Percentiles rank a stretch among this genome's conserved stretches.
Evolutionary conservation across 1,140 invertebrate genomes (phyloP).

Genomic region (Riptortus pedestris): DNA sequence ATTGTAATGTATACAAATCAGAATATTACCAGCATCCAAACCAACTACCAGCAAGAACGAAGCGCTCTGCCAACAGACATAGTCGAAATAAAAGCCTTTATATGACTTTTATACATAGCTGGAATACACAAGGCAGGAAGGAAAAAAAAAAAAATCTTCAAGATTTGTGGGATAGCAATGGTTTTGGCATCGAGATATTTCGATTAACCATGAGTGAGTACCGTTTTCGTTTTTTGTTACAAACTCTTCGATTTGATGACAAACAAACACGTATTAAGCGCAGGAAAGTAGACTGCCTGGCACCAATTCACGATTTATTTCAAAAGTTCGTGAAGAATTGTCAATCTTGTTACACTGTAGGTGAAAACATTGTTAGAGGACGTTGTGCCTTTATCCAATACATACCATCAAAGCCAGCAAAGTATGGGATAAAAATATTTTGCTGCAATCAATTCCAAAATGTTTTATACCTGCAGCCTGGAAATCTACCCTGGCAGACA

Average conservation of each 20-base stretch:
- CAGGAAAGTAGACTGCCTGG: constrained; percentile 33
- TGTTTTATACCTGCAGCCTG: no score
- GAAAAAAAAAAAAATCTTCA: background rate
- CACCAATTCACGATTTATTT: constrained; percentile 28
- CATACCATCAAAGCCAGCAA: no score
- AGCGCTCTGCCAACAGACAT: background rate
- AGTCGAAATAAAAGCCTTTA: background rate
- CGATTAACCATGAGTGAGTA: constrained; percentile 28
- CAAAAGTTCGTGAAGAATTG: constrained; percentile 33
- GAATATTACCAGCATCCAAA: no score
- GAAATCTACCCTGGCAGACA: no score
- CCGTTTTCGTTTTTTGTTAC: constrained; percentile 32
- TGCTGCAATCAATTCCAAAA: no score
- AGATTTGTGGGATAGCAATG: background rate
- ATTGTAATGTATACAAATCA: no score
- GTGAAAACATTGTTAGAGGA: constrained; percentile 23
- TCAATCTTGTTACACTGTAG: no score
- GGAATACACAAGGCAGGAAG: background rate
- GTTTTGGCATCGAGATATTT: background rate
- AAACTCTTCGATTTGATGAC: constrained; percentile 34
- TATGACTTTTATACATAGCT: background rate
- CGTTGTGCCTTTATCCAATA: no score
- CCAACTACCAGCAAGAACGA: background rate
- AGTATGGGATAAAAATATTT: no score
- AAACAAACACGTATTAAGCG: constrained; percentile 31